These are phyloP conservation scores for Drosophila paulistorum DNA, from an alignment of 1,140 invertebrate genomes.

Conservation along the genomic window DNA sequence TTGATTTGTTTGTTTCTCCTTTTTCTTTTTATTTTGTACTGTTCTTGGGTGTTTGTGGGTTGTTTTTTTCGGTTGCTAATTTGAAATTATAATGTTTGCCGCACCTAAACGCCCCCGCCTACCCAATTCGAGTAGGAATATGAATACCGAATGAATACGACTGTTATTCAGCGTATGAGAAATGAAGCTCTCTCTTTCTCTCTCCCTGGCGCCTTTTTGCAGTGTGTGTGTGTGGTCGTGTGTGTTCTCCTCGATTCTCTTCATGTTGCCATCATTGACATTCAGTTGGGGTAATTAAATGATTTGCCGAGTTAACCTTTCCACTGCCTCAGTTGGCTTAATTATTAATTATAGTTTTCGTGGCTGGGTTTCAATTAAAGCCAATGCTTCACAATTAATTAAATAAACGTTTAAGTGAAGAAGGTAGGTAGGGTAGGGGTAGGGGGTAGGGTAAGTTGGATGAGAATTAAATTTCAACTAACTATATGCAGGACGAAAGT, in stretches of 20 bases:
- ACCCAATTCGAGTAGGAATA: not conserved
- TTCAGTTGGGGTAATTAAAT: conserved; percentile 12
- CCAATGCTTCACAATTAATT: conserved; percentile 10
- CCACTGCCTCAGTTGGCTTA: not conserved
- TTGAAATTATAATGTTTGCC: conserved; percentile 13
- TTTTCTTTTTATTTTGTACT: conserved; percentile 14
- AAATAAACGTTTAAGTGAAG: conserved; percentile 4
- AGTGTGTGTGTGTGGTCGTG: not conserved
- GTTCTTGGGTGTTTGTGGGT: not conserved
- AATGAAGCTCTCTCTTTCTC: not conserved
- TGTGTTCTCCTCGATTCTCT: not conserved
- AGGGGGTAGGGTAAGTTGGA: not conserved
- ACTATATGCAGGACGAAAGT: not conserved
- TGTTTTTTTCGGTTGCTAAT: conserved; percentile 28
- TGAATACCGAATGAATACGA: not conserved
- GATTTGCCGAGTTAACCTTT: conserved; percentile 13
- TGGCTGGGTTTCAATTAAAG: conserved; percentile 13
- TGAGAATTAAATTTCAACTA: conserved; percentile 2
- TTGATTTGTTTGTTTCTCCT: conserved; percentile 36
- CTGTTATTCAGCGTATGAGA: not conserved
- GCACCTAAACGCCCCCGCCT: not conserved
- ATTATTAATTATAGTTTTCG: conserved; percentile 15
- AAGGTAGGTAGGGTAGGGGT: not conserved
- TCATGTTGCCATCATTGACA: conserved; percentile 1
- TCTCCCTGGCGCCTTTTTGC: not conserved